Evolutionary conservation across 1,140 invertebrate genomes (phyloP), one percentile per base, ranked within the genome.

Genomic region (Chironomus tepperi): DNA sequence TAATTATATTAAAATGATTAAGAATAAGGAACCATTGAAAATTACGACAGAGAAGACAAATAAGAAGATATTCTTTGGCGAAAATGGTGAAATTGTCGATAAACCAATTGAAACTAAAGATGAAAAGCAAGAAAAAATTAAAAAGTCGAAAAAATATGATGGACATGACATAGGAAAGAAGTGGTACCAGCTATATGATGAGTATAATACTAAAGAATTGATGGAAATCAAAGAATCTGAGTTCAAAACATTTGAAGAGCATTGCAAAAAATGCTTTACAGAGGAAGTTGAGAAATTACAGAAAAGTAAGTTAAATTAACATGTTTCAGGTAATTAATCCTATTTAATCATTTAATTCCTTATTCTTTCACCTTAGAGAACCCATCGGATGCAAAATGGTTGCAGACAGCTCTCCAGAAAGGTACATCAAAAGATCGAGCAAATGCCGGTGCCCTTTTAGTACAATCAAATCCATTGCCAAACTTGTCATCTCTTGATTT

Each of bases 381-480:
- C 77, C 80, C 81, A 15, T 74, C 78, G 0, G 81, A 82, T 76
- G 79, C 80, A 5, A 78, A 80, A 16, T 94, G 92, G 91, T 82
- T 93, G 73, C 86, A 89, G 77, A 92, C 89, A 3, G 90, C 93
- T 2, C 79, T 93, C 21, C 83, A 85, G 43, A 87, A 87, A 72
- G 93, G 93, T 19, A 93, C 93, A 6, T 83, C 87, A 0, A 84
- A 86, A 3, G 94, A 95, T 83, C 91, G 90, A 79, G 84, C 93
- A 73, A 92, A 93, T 74, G 92, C 93, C 0, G 86, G 87, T 34
- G 88, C 90, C 3, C 77, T 95, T 9, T 80, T 91, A 9, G 86
- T 94, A 8, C 91, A 93, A 78, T 89, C 93, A 76, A 89, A 90
- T 77, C 89, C 92, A 0, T 83, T 93, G 43, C 90, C 91, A 78